phyloP scores from a whole-genome alignment of 37 sponge, comb jelly and placozoan genomes.

The Chondrosia reniformis region DNA sequence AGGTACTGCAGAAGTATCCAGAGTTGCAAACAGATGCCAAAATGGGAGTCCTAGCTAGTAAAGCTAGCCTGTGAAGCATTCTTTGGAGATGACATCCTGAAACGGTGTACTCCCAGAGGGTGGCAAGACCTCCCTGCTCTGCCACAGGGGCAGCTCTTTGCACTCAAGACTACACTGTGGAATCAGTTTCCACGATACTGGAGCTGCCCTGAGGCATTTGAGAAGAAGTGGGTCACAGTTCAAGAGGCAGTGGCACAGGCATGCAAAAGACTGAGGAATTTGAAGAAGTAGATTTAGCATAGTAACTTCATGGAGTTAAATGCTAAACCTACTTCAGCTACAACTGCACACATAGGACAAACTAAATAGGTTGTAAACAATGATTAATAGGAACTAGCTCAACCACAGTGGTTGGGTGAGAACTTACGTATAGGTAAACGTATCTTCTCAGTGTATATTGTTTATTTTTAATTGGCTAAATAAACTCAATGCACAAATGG shows the following conservation, averaged over 20 bases:
- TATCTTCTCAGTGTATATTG: neutral
- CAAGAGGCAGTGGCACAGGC: conserved; percentile 1
- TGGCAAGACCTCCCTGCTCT: neutral
- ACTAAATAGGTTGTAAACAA: neutral
- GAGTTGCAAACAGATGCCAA: neutral
- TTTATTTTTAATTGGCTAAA: neutral
- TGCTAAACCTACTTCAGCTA: too few relatives aligned
- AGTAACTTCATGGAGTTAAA: neutral
- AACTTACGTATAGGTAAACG: too few relatives aligned
- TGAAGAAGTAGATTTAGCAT: neutral
- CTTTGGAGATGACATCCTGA: neutral
- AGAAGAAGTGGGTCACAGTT: neutral
- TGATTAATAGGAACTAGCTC: neutral
- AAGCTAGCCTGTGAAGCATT: neutral
- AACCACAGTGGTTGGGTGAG: too few relatives aligned
- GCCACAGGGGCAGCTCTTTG: neutral
- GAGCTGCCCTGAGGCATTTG: conserved; percentile 4
- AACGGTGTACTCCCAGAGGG: neutral
- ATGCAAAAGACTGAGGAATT: neutral
- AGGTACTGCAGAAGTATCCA: neutral
- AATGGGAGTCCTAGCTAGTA: neutral
- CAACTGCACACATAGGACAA: too few relatives aligned
- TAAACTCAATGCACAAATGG: neutral
- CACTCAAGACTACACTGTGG: neutral
- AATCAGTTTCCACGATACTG: neutral